Evolutionary conservation across 2,888 invertebrate genomes (phyloP), one percentile per base, ranked within the genome.

Genomic region (Tachina grossa): DNA sequence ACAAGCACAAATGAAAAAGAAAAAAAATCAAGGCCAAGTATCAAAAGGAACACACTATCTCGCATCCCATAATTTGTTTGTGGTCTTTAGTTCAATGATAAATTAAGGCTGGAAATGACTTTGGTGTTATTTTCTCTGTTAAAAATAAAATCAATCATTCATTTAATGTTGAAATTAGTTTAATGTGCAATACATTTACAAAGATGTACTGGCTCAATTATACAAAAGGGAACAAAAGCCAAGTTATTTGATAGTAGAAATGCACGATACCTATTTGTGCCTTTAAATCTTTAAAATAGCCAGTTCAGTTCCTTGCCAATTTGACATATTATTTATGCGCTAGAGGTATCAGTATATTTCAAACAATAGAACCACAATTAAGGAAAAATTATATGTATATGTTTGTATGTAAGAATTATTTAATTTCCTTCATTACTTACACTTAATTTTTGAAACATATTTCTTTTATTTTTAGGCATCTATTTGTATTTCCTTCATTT

Each of bases 11-110:
- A 47, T 16, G n/a, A 66, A 57, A 72, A 39, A 57, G 55, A 22
- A 65, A 45, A 66, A 10, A 8, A 51, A 43, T 19, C 10, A 63
- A 57, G 57, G 65, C 14, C 74, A 74, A 80, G 16, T 49, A 57
- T 51, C 22, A 11, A 75, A 61, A 31, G 68, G 53, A 5, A 16
- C 2, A 11, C 59, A 31, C 14, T 43, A 71, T 47, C 31, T 31
- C 11, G 45, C 45, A 83, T 47, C 55, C 63, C 65, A 71, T 84
- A 72, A 61, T 79, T 65, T 82, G 41, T 78, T 77, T 87, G 84
- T 84, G 82, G 86, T 84, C 49, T 87, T 86, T 83, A 80, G 85
- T 84, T 74, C 80, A 87, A 83, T 86, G 83, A 76, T 71, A 87
- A 88, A 87, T 87, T 87, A 87, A 87, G 87, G 83, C 55, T 68